A percentile compares a stretch with the other conserved stretches of the same genome.
Evolutionary conservation across 2,113 vertebrate species (phyloP).

Genomic region (Platysternon megacephalum): DNA sequence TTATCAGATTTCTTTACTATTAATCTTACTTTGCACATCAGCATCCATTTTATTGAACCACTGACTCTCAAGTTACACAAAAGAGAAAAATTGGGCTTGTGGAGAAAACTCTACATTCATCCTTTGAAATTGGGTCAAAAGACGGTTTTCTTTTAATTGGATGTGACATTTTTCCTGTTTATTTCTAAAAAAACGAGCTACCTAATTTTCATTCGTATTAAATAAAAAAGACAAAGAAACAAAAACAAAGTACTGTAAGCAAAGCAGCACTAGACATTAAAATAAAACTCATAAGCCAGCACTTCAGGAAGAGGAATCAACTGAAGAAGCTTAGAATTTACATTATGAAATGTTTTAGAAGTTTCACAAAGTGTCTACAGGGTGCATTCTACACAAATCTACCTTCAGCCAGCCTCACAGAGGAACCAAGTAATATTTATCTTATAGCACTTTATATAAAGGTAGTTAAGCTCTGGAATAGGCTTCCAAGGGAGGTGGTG

Average conservation of each 20-base stretch:
- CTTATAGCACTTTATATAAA: not conserved
- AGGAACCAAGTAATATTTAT: not conserved
- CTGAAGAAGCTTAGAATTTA: not conserved
- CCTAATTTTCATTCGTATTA: not conserved
- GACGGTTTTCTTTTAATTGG: not conserved
- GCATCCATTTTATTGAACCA: conserved; percentile 34
- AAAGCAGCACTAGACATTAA: not conserved
- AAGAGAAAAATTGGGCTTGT: not conserved
- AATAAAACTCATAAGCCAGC: not conserved
- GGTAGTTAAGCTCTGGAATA: not conserved
- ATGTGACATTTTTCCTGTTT: not conserved
- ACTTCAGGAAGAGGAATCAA: not conserved
- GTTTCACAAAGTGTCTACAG: not conserved
- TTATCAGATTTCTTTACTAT: conserved; percentile 55
- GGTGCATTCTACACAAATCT: not conserved
- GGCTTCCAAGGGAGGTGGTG: not conserved
- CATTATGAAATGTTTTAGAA: not conserved
- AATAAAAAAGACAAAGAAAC: not conserved
- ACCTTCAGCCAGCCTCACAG: not conserved
- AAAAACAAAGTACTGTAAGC: not conserved
- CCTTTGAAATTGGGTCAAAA: not conserved
- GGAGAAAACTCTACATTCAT: conserved; percentile 11
- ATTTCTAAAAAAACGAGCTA: not conserved
- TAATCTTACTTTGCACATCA: conserved; percentile 24
- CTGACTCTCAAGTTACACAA: not conserved